Base-by-base conservation (phyloP, 2,888 invertebrate species). In the Andrena dorsata region DNA sequence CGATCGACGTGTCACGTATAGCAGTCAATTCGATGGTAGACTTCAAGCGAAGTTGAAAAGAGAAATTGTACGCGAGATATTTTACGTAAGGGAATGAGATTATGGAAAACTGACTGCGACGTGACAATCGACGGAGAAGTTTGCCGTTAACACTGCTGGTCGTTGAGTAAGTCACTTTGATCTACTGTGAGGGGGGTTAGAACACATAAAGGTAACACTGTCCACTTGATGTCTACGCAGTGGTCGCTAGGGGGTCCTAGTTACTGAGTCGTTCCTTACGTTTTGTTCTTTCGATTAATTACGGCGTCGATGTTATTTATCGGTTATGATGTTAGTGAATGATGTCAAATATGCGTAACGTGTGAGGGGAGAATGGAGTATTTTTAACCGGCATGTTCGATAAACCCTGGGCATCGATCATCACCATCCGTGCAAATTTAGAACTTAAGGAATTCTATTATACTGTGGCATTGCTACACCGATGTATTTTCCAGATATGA, bases 331-430 rank as follows among this genome's bases (percentile, higher is more conserved):
- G 77, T 85, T 77, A 47, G 77, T 85, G 87, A 81, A 79, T 87
- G 77, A 80, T 87, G 81, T 86, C 69, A 70, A 83, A 82, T 78
- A 83, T 84, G 80, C 81, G 75, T 72, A 76, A 68, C 26, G 76
- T 82, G 83, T 83, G 80, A 84, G 74, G 80, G 79, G 76, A 65
- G 72, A 72, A 75, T 82, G 80, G 51, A 73, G 64, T 86, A 86
- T 84, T 84, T 80, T 84, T 82, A 76, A 80, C 80, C 75, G 81
- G 65, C 81, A 83, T 89, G 81, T 88, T 82, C 75, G 87, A 85
- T 92, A 93, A 93, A 93, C 93, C 93, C 93, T 93, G 93, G 93
- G 93, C 92, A 93, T 92, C 88, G 89, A 85, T 85, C 76, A 82
- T 78, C 78, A 81, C 82, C 76, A 53, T 82, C 82, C 82, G 60